These are phyloP conservation scores for Sylvicola cinctus DNA, from an alignment of 2,888 invertebrate species.

Conservation along the genomic window DNA sequence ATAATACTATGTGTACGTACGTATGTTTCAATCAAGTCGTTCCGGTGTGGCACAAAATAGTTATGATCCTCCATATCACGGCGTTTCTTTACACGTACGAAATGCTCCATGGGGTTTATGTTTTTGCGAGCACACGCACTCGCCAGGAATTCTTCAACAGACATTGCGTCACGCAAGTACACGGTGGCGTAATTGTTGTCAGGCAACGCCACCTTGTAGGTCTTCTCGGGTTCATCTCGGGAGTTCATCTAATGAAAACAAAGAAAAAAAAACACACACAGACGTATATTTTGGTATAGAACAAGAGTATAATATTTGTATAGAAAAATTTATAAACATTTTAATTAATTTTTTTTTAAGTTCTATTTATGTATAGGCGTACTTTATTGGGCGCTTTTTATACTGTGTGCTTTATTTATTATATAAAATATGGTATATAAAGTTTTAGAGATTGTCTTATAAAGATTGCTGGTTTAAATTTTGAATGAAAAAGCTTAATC, in stretches of 20 bases:
- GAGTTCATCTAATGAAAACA: conserved; percentile 50
- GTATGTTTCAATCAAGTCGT: conserved; percentile 86
- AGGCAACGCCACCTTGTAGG: conserved; percentile 75
- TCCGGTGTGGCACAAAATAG: conserved; percentile 88
- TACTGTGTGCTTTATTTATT: too few species aligned
- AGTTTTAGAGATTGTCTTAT: too few species aligned
- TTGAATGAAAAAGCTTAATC: too few species aligned
- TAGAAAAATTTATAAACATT: too few species aligned
- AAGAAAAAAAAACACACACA: conserved; percentile 12
- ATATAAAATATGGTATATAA: too few species aligned
- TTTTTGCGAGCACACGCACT: conserved; percentile 81
- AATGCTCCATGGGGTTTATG: conserved; percentile 87
- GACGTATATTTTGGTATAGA: conserved; percentile 4
- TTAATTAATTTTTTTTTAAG: too few species aligned
- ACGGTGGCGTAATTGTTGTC: conserved; percentile 68
- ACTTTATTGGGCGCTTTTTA: too few species aligned
- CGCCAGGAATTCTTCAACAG: conserved; percentile 87
- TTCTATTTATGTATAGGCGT: too few species aligned
- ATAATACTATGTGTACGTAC: conserved; percentile 35
- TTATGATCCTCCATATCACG: conserved; percentile 90
- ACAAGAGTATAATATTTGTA: too few species aligned
- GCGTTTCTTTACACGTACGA: conserved; percentile 84
- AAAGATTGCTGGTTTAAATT: too few species aligned
- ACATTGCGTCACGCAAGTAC: conserved; percentile 76
- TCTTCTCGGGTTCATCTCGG: conserved; percentile 70